Base-by-base conservation (phyloP, 1,140 invertebrate genomes). In the Bombus affinis region DNA sequence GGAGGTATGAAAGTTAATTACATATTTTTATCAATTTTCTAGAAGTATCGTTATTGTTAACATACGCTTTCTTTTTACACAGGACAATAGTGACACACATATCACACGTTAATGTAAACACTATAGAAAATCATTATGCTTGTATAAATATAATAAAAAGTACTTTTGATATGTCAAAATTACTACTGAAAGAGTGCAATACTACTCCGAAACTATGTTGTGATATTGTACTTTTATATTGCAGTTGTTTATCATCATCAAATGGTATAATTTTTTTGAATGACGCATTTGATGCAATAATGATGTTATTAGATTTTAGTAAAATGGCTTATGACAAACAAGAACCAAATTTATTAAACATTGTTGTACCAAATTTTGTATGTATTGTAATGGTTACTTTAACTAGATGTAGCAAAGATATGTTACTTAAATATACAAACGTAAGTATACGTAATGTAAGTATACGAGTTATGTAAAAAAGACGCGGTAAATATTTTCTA, bases 181-280 rank as follows among this genome's bases (percentile, higher is more conserved):
- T 32, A 42, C 28, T 92, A 25, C 76, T 92, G 22, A 72, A 81
- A n/a, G 42, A 86, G 42, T 86, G 53, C 9, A 87, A 89, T 83
- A 81, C 82, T 18, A 84, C 70, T 22, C 86, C 89, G 28, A 92
- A 91, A 71, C 32, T 93, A 35, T 93, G 91, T 71, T 89, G 86
- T 79, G 82, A 89, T 74, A 81, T 89, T 37, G 86, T 93, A 76
- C 65, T 91, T 57, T 81, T 92, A 18, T 90, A 92, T 37, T 74
- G 72, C 35, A 88, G 88, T 59, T 91, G 88, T 57, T 62, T 92
- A 1, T 59, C 80, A 25, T 18, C 59, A 22, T 15, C 75, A 25
- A 86, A 73, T 62, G 91, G 92, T 62, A 83, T 92, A 37, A 59
- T 81, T 66, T 93, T 92, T 42, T 25, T 86, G 0, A 85, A 88